Conservation (phyloP, 2,797 vertebrate species). For the Amazonetta brasiliensis region DNA sequence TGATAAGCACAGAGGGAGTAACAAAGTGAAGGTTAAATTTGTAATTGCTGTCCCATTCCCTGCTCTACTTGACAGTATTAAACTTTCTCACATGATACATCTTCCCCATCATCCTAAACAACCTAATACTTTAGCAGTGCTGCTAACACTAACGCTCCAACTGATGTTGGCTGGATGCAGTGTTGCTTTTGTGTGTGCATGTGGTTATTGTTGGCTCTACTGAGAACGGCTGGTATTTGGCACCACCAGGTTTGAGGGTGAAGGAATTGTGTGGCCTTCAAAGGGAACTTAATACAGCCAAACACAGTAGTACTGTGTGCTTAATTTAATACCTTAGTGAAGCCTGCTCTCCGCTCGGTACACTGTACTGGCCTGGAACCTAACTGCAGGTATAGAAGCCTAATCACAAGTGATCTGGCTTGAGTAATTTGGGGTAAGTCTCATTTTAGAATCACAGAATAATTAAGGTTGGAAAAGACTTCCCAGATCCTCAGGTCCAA, state of each 20-base stretch:
- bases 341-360: not conserved
- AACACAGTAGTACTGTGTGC: not conserved
- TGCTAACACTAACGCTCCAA: not conserved
- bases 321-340: not conserved
- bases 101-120: not conserved
- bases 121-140: not conserved
- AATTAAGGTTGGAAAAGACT: too few relatives aligned
- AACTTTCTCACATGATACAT: not conserved
- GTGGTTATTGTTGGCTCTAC: not conserved
- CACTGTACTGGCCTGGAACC: not conserved
- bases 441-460: not conserved
- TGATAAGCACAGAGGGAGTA: not conserved
- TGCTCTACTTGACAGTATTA: not conserved
- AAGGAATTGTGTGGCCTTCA: not conserved
- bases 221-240: not conserved
- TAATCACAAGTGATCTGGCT: too few relatives aligned
- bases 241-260: not conserved
- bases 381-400: not conserved
- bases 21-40: not conserved
- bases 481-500: too few relatives aligned
- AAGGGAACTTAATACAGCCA: not conserved
- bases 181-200: fast-evolving
- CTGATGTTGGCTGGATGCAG: not conserved
- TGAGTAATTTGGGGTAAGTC: not conserved
- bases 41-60: not conserved